Evolutionary conservation across 2,113 vertebrate genomes (phyloP).

Genomic region (Bubalus kerabau): DNA sequence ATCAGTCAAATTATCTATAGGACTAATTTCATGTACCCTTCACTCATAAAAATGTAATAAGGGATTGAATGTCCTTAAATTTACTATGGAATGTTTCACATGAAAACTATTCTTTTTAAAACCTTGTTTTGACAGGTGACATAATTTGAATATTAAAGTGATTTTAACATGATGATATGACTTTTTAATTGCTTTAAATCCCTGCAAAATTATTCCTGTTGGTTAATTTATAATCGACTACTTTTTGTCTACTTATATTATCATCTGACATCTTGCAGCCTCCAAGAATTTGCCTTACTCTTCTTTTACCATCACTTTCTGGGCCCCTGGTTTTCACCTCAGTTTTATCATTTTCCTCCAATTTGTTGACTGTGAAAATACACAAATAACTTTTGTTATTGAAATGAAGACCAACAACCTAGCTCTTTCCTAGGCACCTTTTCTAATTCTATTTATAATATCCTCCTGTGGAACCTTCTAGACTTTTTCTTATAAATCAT

Average conservation of each 20-base stretch:
- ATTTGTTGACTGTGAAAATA: background rate
- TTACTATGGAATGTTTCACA: constrained; percentile 34
- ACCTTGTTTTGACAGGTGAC: constrained; percentile 56
- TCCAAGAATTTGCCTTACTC: background rate
- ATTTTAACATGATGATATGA: background rate
- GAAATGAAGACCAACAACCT: background rate
- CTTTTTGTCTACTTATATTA: constrained; percentile 6
- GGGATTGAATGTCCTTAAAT: background rate
- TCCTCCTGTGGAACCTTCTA: background rate
- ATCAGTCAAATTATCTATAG: background rate
- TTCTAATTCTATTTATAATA: background rate
- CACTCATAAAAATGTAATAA: background rate
- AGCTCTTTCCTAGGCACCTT: background rate
- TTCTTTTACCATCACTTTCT: background rate
- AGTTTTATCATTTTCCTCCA: background rate
- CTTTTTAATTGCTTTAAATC: constrained; percentile 48
- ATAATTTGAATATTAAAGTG: constrained; percentile 26
- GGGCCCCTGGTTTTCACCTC: background rate
- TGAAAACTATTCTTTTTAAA: background rate
- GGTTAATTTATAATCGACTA: background rate
- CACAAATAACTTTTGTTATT: background rate
- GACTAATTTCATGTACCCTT: background rate
- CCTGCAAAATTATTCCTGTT: constrained; percentile 33
- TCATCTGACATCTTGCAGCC: background rate
- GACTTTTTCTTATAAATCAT: constrained; percentile 8